Evolutionary conservation across 2,888 invertebrate species (phyloP).

Genomic region (Salpingus planirostris): DNA sequence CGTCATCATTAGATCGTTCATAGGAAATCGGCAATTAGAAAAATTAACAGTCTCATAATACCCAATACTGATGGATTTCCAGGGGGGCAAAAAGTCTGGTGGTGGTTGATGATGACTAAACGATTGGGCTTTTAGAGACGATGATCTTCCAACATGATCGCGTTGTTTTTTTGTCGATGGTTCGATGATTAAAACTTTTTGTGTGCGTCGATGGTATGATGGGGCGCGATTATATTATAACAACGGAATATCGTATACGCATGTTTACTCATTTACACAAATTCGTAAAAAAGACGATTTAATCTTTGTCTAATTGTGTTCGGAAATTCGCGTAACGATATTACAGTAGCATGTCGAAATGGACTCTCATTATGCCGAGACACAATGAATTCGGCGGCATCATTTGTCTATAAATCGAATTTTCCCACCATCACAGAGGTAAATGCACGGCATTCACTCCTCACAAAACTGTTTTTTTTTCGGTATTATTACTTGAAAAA

Average conservation of each 20-base stretch:
- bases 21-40: slow-evolving; percentile 36
- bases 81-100: too few species aligned
- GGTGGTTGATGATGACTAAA: too few species aligned
- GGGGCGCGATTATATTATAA: too few species aligned
- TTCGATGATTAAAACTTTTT: slow-evolving; percentile 9
- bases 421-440: slow-evolving; percentile 5
- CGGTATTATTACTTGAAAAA: too few species aligned
- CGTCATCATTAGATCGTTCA: slow-evolving; percentile 27
- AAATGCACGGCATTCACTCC: background rate
- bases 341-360: slow-evolving; percentile 11
- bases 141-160: slow-evolving; percentile 1
- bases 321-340: slow-evolving; percentile 17
- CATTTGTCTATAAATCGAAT: slow-evolving; percentile 4
- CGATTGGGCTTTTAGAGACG: slow-evolving; percentile 2
- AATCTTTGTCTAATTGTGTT: slow-evolving; percentile 18
- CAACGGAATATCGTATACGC: slow-evolving; percentile 1
- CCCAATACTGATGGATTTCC: too few species aligned
- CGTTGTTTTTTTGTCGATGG: slow-evolving; percentile 5
- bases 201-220: too few species aligned
- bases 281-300: slow-evolving; percentile 14
- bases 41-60: slow-evolving; percentile 30
- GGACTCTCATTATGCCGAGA: slow-evolving; percentile 4
- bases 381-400: background rate
- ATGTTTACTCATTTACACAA: slow-evolving; percentile 12
- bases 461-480: background rate